These are phyloP conservation scores for Stegana nigrithorax DNA, from an alignment of 2,888 invertebrate species.

Conservation along the genomic window DNA sequence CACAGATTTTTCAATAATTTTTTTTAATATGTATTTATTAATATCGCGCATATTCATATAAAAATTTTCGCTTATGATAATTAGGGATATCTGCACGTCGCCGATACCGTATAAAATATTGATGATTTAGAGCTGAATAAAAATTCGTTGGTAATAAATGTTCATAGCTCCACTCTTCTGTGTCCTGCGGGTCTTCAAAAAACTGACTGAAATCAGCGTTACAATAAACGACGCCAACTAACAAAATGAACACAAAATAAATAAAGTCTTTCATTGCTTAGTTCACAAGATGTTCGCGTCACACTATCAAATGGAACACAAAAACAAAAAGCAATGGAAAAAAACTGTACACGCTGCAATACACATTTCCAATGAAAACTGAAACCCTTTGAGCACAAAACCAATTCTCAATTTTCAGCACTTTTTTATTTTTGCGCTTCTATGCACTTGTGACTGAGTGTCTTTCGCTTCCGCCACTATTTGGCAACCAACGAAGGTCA, in stretches of 20 bases:
- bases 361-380: background rate
- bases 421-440: constrained; percentile 16
- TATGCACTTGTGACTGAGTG: constrained; percentile 15
- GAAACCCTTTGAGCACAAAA: background rate
- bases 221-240: constrained; percentile 22
- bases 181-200: constrained; percentile 28
- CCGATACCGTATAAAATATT: constrained; percentile 46
- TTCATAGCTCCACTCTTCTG: constrained; percentile 24
- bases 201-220: constrained; percentile 27
- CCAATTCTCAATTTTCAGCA: background rate
- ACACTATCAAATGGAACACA: no score
- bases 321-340: no score
- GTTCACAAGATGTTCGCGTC: constrained; percentile 20
- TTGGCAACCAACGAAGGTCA: constrained; percentile 32
- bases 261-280: constrained; percentile 28
- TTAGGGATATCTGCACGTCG: constrained; percentile 30
- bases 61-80: constrained; percentile 19
- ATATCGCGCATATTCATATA: constrained; percentile 46
- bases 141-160: constrained; percentile 47
- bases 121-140: constrained; percentile 48
- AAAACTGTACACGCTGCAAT: background rate
- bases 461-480: background rate
- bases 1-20: background rate
- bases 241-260: constrained; percentile 21
- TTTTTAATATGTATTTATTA: background rate